A percentile compares a stretch with the other conserved stretches of the same genome.
phyloP scores from a whole-genome alignment of 1,140 invertebrate species.

The Polyergus mexicanus region DNA sequence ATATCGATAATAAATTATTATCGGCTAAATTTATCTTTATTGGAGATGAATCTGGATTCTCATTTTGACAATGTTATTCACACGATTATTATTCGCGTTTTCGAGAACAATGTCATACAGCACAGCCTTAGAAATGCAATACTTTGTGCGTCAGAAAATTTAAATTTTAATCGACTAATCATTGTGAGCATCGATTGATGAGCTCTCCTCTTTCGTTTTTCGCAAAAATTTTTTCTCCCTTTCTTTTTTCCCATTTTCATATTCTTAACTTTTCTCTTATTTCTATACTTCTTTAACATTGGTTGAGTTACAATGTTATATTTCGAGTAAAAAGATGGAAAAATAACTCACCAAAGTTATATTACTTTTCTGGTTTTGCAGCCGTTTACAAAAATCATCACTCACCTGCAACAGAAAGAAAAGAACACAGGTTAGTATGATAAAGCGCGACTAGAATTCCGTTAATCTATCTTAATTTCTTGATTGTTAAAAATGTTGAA shows the following conservation, averaged over 20 bases:
- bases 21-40: slow-evolving; percentile 20
- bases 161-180: slow-evolving; percentile 80
- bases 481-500: neutral
- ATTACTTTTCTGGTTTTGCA: neutral
- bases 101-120: slow-evolving; percentile 1
- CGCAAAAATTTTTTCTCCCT: slow-evolving; percentile 2
- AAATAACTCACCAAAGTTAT: slow-evolving; percentile 60
- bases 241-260: neutral
- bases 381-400: slow-evolving; percentile 26
- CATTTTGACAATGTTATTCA: neutral
- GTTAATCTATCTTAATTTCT: slow-evolving; percentile 13
- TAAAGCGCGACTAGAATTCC: slow-evolving; percentile 20
- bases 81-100: no score
- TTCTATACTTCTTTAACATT: slow-evolving; percentile 3
- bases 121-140: slow-evolving; percentile 72
- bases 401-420: slow-evolving; percentile 77
- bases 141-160: slow-evolving; percentile 73
- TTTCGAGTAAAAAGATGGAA: slow-evolving; percentile 8
- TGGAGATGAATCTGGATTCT: neutral
- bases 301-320: slow-evolving; percentile 36
- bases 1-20: slow-evolving; percentile 35
- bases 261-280: slow-evolving; percentile 3
- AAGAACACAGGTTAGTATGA: slow-evolving; percentile 27
- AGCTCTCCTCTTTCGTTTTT: slow-evolving; percentile 34
- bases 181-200: no score